Evolutionary conservation across 2,113 vertebrate genomes (phyloP).

Genomic region (Morone chrysops): DNA sequence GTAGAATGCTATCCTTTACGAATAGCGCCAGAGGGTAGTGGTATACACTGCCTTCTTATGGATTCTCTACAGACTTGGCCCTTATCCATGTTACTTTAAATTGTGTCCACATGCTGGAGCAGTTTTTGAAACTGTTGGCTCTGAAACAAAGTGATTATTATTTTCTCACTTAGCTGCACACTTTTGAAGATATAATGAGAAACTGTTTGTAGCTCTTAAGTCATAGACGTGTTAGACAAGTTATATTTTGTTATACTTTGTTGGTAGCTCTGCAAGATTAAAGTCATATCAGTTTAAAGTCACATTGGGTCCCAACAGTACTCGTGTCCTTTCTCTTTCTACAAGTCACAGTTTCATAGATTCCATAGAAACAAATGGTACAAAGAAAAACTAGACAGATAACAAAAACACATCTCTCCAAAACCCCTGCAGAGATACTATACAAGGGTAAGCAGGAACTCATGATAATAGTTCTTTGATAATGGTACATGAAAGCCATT

Average conservation of each 20-base stretch:
- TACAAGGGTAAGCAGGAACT: background rate
- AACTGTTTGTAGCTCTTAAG: background rate
- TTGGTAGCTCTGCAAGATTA: background rate
- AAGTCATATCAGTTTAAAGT: background rate
- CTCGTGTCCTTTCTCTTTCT: slow-evolving; percentile 5
- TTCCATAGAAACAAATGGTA: slow-evolving; percentile 1
- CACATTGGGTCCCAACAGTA: background rate
- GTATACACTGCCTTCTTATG: slow-evolving; percentile 20
- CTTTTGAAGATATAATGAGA: background rate
- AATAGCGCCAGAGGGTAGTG: slow-evolving; percentile 33
- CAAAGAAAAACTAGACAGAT: background rate
- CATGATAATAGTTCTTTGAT: background rate
- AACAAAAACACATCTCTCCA: background rate
- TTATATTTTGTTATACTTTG: background rate
- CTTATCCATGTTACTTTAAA: slow-evolving; percentile 44
- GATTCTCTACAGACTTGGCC: slow-evolving; percentile 38
- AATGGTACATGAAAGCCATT: background rate
- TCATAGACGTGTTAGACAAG: background rate
- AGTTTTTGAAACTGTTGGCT: slow-evolving; percentile 8
- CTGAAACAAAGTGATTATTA: slow-evolving; percentile 1
- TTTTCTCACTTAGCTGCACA: background rate
- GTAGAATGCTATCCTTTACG: background rate
- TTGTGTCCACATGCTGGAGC: slow-evolving; percentile 51
- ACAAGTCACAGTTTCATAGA: background rate
- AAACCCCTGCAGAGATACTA: background rate